Percentiles rank a stretch among this genome's conserved stretches.
Conservation (phyloP, 2,113 vertebrate species). For the Vimba vimba region DNA sequence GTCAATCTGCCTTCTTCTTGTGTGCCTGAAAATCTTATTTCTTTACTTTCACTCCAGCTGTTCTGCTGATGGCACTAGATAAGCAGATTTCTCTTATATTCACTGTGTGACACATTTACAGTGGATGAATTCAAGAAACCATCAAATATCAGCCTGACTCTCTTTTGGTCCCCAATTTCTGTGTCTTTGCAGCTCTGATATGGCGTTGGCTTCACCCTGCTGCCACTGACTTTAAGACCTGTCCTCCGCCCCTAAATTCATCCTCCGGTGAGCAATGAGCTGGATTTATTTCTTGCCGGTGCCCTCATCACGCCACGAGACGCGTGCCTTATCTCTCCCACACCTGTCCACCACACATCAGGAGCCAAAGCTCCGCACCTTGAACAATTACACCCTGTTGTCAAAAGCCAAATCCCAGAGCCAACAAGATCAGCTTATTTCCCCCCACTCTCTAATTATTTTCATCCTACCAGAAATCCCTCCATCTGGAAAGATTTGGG, state of each 20-base stretch:
- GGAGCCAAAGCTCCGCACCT: conserved; percentile 45
- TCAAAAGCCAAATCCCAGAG: conserved; percentile 55
- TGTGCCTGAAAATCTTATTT: conserved; percentile 51
- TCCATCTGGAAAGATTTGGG: conserved; percentile 42
- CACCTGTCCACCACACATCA: conserved; percentile 65
- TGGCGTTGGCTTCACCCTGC: not conserved
- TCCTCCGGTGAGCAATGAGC: conserved; percentile 20
- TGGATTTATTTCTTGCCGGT: conserved; percentile 44
- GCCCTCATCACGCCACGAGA: conserved; percentile 53
- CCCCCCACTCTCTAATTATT: conserved; percentile 55
- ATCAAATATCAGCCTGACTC: not conserved
- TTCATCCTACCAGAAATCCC: conserved; percentile 52
- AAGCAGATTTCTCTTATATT: not conserved
- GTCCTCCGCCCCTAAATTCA: conserved; percentile 19
- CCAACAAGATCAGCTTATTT: conserved; percentile 51
- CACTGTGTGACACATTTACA: not conserved
- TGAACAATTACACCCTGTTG: conserved; percentile 62
- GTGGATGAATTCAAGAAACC: not conserved
- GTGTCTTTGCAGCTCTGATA: not conserved
- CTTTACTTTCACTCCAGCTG: conserved; percentile 31
- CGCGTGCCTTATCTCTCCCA: conserved; percentile 53
- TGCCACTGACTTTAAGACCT: conserved; percentile 8
- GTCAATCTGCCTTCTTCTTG: conserved; percentile 37
- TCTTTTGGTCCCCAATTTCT: not conserved
- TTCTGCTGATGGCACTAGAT: conserved; percentile 9